Evolutionary conservation across 2,113 vertebrate genomes (phyloP), one percentile per base, ranked within the genome.

Genomic region (Pomatorhinus ruficollis): DNA sequence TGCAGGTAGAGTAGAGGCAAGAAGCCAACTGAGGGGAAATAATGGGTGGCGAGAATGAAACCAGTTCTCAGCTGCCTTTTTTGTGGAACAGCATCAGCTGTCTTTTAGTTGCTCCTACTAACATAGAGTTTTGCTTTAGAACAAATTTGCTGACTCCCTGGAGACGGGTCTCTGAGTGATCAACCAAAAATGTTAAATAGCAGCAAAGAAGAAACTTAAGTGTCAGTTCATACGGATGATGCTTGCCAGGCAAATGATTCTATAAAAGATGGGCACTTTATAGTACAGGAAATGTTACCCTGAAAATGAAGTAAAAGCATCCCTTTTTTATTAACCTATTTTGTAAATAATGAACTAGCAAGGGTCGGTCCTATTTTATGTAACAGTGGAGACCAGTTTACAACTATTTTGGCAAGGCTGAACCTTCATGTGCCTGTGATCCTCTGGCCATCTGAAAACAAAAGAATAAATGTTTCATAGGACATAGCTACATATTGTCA

Each of bases 1-100:
- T 37, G 11, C 4, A 54, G 6, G 10, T 60, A 31, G 9, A 54
- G 11, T 19, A 69, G 42, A 31, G 7, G 2, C 7, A 61, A 79
- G n/a, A 74, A 89, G 19, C 16, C 11, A 53, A 6, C 1, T 0
- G 5, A 61, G 11, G 14, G 5, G 5, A 23, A 56, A 23, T 24
- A 60, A 72, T 11, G 10, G 2, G 4, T 24, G 22, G 57, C 22
- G 52, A 80, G 42, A 49, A 9, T 31, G 15, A 59, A 45, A 49
- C 12, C 9, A 64, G 11, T 53, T 90, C 45, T 93, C n/a, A 57
- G 8, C 17, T 90, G 37, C 15, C 54, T 53, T 65, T 86, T 70
- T 33, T 42, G 31, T 70, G 59, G 56, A 87, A 35, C 3, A 52
- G 54, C n/a, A 71, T 47, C 68, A 76, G 12, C 35, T 81, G 54